phyloP scores from a whole-genome alignment of 2,888 invertebrate species.

The Sphaerolaimus hirsutus region DNA sequence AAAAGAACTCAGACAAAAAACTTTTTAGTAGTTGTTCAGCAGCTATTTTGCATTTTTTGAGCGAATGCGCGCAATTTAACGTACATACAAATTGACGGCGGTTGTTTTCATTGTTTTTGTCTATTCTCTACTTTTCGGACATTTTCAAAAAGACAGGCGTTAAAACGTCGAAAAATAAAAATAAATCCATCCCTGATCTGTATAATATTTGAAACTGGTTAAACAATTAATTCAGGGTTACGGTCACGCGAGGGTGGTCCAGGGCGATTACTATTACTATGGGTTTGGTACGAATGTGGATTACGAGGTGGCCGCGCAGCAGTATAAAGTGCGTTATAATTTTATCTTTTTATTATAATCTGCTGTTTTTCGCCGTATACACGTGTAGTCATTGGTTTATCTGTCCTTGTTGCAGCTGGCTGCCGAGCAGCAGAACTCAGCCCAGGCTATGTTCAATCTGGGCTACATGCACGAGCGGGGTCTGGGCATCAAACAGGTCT shows the following conservation, averaged over 20 bases:
- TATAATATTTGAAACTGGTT: no score
- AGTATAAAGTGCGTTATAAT: slow-evolving; percentile 37
- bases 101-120: no score
- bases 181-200: no score
- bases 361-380: background rate
- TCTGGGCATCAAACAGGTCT: slow-evolving; percentile 51
- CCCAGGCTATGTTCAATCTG: slow-evolving; percentile 94
- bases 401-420: slow-evolving; percentile 39
- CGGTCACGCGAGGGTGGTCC: slow-evolving; percentile 45
- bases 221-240: slow-evolving; percentile 65
- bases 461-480: slow-evolving; percentile 99
- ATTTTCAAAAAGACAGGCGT: no score
- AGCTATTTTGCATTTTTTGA: no score
- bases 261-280: slow-evolving; percentile 95
- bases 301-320: slow-evolving; percentile 67
- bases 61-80: no score
- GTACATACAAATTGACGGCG: no score
- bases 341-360: background rate
- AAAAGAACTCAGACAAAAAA: no score
- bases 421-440: slow-evolving; percentile 74
- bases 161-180: no score
- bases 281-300: slow-evolving; percentile 74
- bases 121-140: no score
- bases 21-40: no score
- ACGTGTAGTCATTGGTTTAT: background rate